Percentiles rank a stretch among this genome's conserved stretches.
phyloP scores from a whole-genome alignment of 2,797 vertebrate species.

The Chaetophractus vellerosus region DNA sequence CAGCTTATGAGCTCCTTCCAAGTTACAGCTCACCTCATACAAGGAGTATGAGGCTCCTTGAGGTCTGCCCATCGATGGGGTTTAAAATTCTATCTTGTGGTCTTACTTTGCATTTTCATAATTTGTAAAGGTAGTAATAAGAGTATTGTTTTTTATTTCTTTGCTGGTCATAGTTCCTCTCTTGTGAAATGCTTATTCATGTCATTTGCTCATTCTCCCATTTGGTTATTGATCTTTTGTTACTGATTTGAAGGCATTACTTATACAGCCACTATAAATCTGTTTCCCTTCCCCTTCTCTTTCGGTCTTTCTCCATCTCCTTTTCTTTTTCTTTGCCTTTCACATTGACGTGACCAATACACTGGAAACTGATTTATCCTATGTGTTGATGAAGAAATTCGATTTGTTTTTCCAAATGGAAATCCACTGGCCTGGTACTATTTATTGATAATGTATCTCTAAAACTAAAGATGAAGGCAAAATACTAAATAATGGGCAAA shows the following conservation, averaged over 20 bases:
- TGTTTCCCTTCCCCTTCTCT: background rate
- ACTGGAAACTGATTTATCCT: background rate
- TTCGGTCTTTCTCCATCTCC: background rate
- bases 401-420: background rate
- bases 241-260: background rate
- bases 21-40: background rate
- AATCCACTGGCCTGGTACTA: background rate
- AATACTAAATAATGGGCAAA: background rate
- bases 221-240: background rate
- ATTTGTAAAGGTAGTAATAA: background rate
- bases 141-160: background rate
- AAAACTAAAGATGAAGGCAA: background rate
- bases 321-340: background rate
- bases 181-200: background rate
- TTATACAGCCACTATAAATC: background rate
- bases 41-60: background rate
- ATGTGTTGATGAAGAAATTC: background rate
- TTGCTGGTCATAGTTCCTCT: background rate
- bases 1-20: no score
- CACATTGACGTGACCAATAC: background rate
- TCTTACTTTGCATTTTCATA: background rate
- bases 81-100: background rate
- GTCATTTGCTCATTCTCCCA: background rate
- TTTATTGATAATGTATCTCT: slow-evolving; percentile 2
- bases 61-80: background rate